Conservation (phyloP, 2,113 vertebrate genomes). For the Fregata magnificens region DNA sequence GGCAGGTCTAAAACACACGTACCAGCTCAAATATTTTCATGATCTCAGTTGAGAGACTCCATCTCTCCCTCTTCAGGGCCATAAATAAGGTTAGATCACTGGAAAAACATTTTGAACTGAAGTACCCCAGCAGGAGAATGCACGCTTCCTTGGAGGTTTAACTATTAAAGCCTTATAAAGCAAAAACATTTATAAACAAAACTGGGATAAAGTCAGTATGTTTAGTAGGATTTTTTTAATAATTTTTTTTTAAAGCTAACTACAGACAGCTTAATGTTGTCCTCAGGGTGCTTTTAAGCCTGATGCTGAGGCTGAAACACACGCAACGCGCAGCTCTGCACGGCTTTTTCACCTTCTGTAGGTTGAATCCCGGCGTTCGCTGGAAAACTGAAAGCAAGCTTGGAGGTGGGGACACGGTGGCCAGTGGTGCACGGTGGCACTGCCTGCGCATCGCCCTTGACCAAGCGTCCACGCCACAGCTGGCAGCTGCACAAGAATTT, state of each 20-base stretch:
- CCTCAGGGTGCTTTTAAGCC: background rate
- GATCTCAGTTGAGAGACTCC: conserved; percentile 44
- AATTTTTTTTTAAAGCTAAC: background rate
- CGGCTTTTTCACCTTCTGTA: background rate
- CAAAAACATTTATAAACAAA: background rate
- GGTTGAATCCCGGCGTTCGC: accelerated
- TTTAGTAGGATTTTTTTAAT: background rate
- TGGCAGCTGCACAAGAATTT: background rate
- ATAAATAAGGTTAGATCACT: conserved; percentile 46
- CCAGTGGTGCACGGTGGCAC: background rate
- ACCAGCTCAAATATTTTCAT: conserved; percentile 46
- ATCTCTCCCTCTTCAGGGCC: conserved; percentile 34
- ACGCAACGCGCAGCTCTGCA: background rate
- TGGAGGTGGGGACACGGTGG: background rate
- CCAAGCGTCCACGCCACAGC: background rate
- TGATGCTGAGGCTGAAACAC: background rate
- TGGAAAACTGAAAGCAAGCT: background rate
- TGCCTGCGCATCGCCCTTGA: accelerated
- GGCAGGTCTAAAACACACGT: background rate
- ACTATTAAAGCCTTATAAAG: background rate
- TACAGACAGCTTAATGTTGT: background rate
- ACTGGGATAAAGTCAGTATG: background rate
- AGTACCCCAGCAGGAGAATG: background rate
- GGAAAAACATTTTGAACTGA: conserved; percentile 53
- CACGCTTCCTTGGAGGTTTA: background rate